Conservation (phyloP, 2,888 invertebrate species). For the Portevinia maculata region DNA sequence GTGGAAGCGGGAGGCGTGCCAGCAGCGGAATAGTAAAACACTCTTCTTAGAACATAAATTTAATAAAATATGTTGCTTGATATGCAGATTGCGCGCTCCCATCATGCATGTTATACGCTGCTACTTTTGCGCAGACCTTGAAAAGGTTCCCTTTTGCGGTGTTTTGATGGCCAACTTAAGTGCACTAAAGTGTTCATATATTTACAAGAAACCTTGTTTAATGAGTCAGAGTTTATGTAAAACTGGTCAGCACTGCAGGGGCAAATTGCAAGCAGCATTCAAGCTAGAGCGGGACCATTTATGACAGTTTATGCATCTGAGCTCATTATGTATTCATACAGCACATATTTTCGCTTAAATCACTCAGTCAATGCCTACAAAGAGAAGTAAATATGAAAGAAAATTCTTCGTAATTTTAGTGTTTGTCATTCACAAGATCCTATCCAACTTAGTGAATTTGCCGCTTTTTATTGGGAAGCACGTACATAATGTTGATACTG, state of each 20-base stretch:
- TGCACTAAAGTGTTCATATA: neutral
- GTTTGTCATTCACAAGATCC: neutral
- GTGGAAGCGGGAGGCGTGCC: slow-evolving; percentile 1
- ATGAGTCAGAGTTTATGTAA: neutral
- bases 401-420: slow-evolving; percentile 2
- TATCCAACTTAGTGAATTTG: neutral
- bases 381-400: neutral
- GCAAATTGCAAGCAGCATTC: neutral
- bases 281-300: neutral
- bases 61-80: slow-evolving; percentile 56
- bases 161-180: slow-evolving; percentile 21
- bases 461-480: neutral
- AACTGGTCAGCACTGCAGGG: neutral
- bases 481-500: too few species aligned
- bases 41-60: slow-evolving; percentile 52
- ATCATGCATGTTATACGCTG: slow-evolving; percentile 36
- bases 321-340: neutral
- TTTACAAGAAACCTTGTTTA: neutral
- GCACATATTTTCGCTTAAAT: neutral
- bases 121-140: slow-evolving; percentile 48
- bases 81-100: slow-evolving; percentile 70
- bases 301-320: neutral
- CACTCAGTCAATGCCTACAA: neutral
- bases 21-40: slow-evolving; percentile 47
- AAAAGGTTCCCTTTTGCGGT: slow-evolving; percentile 36